Evolutionary conservation across 2,797 vertebrate genomes (phyloP).

Genomic region (Onychomys torridus): DNA sequence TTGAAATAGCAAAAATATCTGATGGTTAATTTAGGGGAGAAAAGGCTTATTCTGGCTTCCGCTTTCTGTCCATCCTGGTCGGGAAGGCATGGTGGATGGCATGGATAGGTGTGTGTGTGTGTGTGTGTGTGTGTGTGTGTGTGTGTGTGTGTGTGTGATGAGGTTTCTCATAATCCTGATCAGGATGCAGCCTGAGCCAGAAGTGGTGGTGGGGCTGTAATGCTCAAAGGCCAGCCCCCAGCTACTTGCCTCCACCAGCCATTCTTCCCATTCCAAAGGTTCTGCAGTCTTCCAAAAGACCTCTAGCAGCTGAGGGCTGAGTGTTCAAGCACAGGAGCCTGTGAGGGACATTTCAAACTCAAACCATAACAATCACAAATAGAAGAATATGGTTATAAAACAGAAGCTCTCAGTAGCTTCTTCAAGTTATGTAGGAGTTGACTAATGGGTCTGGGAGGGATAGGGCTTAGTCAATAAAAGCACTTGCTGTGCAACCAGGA

Average conservation of each 20-base stretch:
- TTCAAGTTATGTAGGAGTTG: background rate
- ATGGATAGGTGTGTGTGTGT: background rate
- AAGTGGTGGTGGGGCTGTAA: background rate
- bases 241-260: background rate
- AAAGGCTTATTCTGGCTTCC: background rate
- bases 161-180: background rate
- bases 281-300: background rate
- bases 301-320: background rate
- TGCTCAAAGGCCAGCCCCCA: background rate
- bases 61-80: background rate
- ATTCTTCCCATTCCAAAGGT: background rate
- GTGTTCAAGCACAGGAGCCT: background rate
- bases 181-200: background rate
- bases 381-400: background rate
- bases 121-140: too few relatives aligned
- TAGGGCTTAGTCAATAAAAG: background rate
- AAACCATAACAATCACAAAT: background rate
- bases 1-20: background rate
- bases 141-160: too few relatives aligned
- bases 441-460: background rate
- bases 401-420: background rate
- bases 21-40: background rate
- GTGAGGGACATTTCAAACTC: background rate
- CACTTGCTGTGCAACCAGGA: background rate
- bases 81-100: background rate